A percentile compares a stretch with the other conserved stretches of the same genome.
phyloP scores from a whole-genome alignment of 2,113 vertebrate genomes.

The Labeo rohita region DNA sequence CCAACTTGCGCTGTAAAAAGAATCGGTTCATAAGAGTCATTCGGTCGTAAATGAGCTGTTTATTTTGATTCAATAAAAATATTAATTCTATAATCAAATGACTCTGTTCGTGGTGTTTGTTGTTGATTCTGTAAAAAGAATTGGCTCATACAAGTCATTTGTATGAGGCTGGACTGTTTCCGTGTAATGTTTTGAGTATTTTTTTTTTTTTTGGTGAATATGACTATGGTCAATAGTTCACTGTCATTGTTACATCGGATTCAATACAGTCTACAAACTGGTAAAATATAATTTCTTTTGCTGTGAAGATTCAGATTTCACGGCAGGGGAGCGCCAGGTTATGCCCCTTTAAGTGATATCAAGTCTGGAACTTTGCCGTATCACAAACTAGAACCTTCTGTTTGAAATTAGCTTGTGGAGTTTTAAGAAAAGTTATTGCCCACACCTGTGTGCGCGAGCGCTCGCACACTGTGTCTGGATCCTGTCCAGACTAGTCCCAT shows the following conservation, averaged over 20 bases:
- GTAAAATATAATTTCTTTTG: neutral
- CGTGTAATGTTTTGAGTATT: neutral
- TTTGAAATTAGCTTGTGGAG: slow-evolving; percentile 9
- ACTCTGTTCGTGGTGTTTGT: neutral
- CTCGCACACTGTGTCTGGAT: slow-evolving; percentile 13
- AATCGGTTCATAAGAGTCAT: too few relatives aligned
- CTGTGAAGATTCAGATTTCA: neutral
- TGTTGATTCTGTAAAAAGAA: neutral
- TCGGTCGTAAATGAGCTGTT: too few relatives aligned
- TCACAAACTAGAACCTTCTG: slow-evolving; percentile 19
- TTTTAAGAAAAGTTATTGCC: slow-evolving; percentile 28
- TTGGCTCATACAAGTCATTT: neutral
- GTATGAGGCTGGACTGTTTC: neutral
- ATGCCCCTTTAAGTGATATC: slow-evolving; percentile 26
- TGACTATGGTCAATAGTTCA: neutral
- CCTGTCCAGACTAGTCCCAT: slow-evolving; percentile 9
- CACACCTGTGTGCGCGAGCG: slow-evolving; percentile 29
- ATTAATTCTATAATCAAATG: neutral
- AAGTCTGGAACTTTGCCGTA: slow-evolving; percentile 31
- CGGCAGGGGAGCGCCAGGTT: neutral
- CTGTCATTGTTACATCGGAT: neutral
- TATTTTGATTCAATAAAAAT: too few relatives aligned
- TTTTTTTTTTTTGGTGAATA: too few relatives aligned
- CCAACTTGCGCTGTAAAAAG: neutral
- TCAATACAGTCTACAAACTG: neutral